Evolutionary conservation across 1,140 invertebrate species (phyloP), one percentile per base, ranked within the genome.

Genomic region (Ostrea denselamellosa): DNA sequence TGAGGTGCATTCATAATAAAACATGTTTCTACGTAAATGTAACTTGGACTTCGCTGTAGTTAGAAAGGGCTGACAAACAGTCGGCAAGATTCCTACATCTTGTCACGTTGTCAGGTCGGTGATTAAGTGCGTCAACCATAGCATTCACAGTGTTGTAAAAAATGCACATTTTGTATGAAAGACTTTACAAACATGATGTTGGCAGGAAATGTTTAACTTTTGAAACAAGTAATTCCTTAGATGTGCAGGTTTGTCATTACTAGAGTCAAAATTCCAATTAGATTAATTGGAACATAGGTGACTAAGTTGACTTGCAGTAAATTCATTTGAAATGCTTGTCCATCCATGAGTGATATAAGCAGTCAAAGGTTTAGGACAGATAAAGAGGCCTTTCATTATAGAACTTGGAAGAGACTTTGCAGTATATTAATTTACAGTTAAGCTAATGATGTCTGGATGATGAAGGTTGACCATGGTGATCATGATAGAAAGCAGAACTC

Each of bases 121-220:
- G 68, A 77, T 34, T 77, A 77, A 77, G 25, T 77, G 68, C 68
- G 68, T 77, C 68, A 77, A 77, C 25, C 68, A 77, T 34, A 77
- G 68, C 68, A 77, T 77, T 25, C 68, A 34, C 68, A 4, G 68
- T 77, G 68, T 77, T 77, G 68, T 77, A 14, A 62, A 25, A 77
- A 77, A 77, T 77, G 68, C 68, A 77, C 68, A 77, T 77, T 62
- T n/a, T 71, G 65, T 71, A 71, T 25, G 22, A 22, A 28, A 71
- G 65, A 71, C 22, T 12, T 62, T 62, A n/a, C n/a, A n/a, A 19
- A 14, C 17, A 17, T 9, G 25, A 77, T 77, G 68, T 77, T 28
- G 25, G 25, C 68, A 77, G 68, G 68, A 77, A 77, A 77, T 77
- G 68, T 77, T 25, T 9, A 25, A 77, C 14, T 77, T 12, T 77